Conservation (phyloP, 2,888 invertebrate species). For the Spilosoma lubricipeda region DNA sequence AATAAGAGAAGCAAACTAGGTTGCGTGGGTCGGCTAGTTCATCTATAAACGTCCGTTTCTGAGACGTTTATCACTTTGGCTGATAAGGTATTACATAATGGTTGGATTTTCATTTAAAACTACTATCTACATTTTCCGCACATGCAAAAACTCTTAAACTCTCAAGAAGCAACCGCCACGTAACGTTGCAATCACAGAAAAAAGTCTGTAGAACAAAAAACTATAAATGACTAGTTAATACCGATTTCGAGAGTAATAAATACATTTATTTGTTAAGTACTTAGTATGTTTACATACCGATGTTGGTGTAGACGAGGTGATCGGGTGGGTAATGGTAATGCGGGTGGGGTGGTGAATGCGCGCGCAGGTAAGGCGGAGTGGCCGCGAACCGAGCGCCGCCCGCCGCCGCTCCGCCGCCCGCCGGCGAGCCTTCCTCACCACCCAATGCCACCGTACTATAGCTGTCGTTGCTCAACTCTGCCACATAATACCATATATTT, state of each 20-base stretch:
- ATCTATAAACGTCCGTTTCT: too few species aligned
- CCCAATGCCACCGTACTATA: slow-evolving; percentile 95
- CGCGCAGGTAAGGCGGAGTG: slow-evolving; percentile 93
- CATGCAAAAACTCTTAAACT: neutral
- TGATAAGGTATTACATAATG: too few species aligned
- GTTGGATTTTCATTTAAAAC: neutral
- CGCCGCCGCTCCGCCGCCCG: slow-evolving; percentile 86
- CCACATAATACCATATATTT: slow-evolving; percentile 12
- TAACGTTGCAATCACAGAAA: neutral
- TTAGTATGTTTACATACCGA: slow-evolving; percentile 85
- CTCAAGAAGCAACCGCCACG: neutral
- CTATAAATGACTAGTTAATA: neutral
- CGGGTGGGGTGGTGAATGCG: slow-evolving; percentile 91
- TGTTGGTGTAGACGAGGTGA: slow-evolving; percentile 93
- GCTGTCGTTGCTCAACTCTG: slow-evolving; percentile 96
- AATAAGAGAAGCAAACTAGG: too few species aligned
- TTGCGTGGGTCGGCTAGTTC: too few species aligned
- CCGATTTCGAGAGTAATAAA: neutral
- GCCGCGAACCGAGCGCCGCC: slow-evolving; percentile 84
- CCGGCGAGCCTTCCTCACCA: slow-evolving; percentile 92
- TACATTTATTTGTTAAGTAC: neutral
- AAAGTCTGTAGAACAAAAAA: neutral
- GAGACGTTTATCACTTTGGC: too few species aligned
- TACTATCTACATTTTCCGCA: neutral
- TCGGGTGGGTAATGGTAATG: slow-evolving; percentile 94